Base-by-base conservation (phyloP, 2,888 invertebrate species). In the Eupithecia exiguata region DNA sequence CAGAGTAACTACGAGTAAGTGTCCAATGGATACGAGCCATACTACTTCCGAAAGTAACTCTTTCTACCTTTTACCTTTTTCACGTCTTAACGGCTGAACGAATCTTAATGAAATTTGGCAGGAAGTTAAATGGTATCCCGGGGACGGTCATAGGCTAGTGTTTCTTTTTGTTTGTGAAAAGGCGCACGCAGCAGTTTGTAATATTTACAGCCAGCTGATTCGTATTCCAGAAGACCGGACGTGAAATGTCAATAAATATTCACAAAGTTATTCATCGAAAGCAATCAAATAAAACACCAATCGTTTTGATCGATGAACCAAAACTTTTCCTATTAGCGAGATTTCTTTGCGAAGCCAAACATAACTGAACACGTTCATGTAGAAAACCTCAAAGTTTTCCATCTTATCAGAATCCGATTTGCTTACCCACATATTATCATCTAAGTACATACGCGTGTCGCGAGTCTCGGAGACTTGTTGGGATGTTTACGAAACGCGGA, bases 331-430 rank as follows among this genome's bases (percentile, higher is more conserved):
- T 65, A 65, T 65, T 38, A 38, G 5, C 35, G n/a, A 65, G 63
- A 65, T 36, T 65, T 65, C 63, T 36, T 65, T 65, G 38, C n/a
- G 36, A 38, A 65, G n/a, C 63, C 38, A 63, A 35, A 63, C 36
- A 21, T 49, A 49, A n/a, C n/a, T 43, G 53, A 58, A 58, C 25
- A 5, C 25, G n/a, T n/a, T n/a, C n/a, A 21, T 53, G 25, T 58
- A 25, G 5, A 58, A 12, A 25, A 21, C 25, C 25, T 25, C 12
- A 38, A 65, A 65, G 63, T 65, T n/a, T 2, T 35, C 2, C 10
- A 10, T 65, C 36, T 65, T 21, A 38, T 65, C 63, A n/a, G 36
- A n/a, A 65, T 38, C 63, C 21, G 63, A 18, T n/a, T 65, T 5
- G 35, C 5, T 35, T 18, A 35, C 18, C 36, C 63, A 18, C 63